phyloP scores from a whole-genome alignment of 2,797 vertebrate genomes.

The Gallirallus australis region DNA sequence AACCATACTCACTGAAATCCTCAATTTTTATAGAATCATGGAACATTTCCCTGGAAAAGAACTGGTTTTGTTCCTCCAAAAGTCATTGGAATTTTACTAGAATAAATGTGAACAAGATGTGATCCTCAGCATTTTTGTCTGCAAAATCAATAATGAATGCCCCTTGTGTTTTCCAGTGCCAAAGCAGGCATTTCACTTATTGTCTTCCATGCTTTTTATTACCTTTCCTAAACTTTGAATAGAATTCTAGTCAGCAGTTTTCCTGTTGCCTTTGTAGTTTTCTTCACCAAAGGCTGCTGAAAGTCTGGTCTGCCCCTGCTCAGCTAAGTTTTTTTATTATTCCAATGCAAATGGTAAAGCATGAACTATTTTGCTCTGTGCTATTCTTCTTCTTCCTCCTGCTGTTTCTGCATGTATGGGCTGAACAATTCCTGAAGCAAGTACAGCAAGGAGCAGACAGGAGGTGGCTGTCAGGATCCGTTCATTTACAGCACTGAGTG shows the following conservation, averaged over 20 bases:
- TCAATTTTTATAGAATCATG: not conserved
- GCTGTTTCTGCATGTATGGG: not conserved
- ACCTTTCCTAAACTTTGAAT: not conserved
- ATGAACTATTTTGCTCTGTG: not conserved
- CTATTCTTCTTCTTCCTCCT: not conserved
- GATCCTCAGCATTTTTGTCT: not conserved
- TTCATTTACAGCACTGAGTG: not conserved
- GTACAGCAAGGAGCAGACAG: not conserved
- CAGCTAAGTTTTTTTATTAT: not conserved
- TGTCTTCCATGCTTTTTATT: not conserved
- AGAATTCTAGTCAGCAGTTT: not conserved
- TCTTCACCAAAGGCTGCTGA: not conserved
- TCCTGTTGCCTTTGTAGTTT: not conserved
- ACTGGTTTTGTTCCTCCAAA: not conserved
- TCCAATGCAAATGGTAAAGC: not conserved
- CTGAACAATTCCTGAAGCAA: not conserved
- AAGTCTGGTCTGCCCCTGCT: not conserved
- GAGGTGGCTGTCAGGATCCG: not conserved
- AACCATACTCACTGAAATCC: not conserved
- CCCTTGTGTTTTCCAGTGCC: not conserved
- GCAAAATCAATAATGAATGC: not conserved
- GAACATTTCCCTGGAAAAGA: not conserved
- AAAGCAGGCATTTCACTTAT: not conserved
- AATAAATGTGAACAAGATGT: slow-evolving; percentile 13
- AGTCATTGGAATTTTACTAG: not conserved